Evolutionary conservation across 2,113 vertebrate genomes (phyloP).

Genomic region (Ophiodon elongatus): DNA sequence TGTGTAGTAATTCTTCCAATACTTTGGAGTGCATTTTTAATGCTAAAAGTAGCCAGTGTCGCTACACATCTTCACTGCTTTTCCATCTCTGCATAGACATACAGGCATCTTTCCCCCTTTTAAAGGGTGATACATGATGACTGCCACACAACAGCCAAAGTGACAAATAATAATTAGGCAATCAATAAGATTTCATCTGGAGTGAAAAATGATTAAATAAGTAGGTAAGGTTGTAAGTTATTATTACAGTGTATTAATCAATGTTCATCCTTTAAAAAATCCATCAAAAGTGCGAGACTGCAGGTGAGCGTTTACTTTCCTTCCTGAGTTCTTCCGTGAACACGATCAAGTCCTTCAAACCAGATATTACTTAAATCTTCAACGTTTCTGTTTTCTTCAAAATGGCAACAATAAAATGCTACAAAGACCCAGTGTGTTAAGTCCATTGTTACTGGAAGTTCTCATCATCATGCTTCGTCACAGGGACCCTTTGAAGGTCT

Average conservation of each 20-base stretch:
- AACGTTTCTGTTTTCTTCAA: slow-evolving; percentile 44
- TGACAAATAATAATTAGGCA: slow-evolving; percentile 27
- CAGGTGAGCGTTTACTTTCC: slow-evolving; percentile 2
- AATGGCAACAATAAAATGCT: slow-evolving; percentile 62
- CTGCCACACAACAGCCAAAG: slow-evolving; percentile 35
- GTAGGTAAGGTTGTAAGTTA: slow-evolving; percentile 14
- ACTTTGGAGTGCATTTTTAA: slow-evolving; percentile 4
- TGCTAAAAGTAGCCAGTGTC: slow-evolving; percentile 14
- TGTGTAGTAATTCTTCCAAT: background rate
- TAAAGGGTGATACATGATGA: slow-evolving; percentile 52
- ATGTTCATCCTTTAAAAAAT: slow-evolving; percentile 9
- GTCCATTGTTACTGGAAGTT: slow-evolving; percentile 7
- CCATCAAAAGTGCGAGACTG: slow-evolving; percentile 37
- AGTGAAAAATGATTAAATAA: slow-evolving; percentile 20
- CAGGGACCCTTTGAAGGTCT: slow-evolving; percentile 61
- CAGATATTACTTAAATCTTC: slow-evolving; percentile 19
- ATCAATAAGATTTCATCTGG: slow-evolving; percentile 6
- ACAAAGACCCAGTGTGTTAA: slow-evolving; percentile 49
- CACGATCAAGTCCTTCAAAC: slow-evolving; percentile 23
- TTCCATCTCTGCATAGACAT: slow-evolving; percentile 33
- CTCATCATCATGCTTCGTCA: slow-evolving; percentile 48
- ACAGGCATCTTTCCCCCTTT: slow-evolving; percentile 33
- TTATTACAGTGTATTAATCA: slow-evolving; percentile 4
- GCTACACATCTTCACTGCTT: slow-evolving; percentile 26
- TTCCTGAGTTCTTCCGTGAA: slow-evolving; percentile 37